A percentile compares a stretch with the other conserved stretches of the same genome.
phyloP scores from a whole-genome alignment of 2,113 vertebrate species.

The Okapia johnstoni region DNA sequence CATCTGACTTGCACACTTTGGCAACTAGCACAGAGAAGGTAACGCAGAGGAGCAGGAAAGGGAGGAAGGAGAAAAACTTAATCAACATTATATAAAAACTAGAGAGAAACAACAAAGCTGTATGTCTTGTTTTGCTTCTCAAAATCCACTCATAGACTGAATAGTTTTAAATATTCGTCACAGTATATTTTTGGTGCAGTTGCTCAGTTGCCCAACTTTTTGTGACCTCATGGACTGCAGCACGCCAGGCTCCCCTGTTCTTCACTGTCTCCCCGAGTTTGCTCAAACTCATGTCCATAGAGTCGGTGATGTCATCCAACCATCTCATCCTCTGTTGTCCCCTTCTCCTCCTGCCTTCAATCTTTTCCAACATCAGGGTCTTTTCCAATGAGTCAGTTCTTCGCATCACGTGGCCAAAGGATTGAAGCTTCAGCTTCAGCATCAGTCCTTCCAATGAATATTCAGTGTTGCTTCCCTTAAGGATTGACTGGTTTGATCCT shows the following conservation, averaged over 20 bases:
- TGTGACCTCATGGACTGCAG: background rate
- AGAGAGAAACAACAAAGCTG: background rate
- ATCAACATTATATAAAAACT: background rate
- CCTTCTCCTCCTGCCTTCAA: background rate
- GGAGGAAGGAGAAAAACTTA: background rate
- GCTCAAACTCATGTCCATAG: background rate
- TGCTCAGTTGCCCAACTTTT: background rate
- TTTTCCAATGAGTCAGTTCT: background rate
- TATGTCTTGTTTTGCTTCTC: background rate
- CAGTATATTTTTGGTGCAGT: background rate
- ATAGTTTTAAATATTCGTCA: background rate
- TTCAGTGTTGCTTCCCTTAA: background rate
- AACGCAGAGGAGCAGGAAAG: background rate
- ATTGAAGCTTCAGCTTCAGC: background rate
- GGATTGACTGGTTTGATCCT: background rate
- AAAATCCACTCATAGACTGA: background rate
- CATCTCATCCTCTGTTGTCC: background rate
- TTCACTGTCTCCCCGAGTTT: background rate
- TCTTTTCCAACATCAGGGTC: background rate
- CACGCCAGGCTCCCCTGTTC: background rate
- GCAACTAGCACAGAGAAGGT: background rate
- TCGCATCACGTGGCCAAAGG: background rate
- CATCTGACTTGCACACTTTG: background rate
- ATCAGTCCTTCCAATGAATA: background rate
- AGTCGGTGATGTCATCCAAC: background rate